Conservation (phyloP, 2,113 vertebrate species). For the Odobenus rosmarus region DNA sequence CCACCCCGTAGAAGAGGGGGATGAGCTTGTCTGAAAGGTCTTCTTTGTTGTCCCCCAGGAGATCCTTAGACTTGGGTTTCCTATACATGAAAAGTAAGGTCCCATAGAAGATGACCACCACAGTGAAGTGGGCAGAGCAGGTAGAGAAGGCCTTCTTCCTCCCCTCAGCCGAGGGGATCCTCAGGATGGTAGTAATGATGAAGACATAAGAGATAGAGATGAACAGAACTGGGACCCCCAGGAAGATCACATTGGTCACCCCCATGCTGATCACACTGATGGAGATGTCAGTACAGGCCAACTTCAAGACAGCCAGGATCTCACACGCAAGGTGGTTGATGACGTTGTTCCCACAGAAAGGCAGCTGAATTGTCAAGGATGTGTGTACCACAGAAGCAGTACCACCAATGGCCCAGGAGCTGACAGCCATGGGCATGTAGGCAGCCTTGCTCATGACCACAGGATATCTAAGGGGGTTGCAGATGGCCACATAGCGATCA, state of each 20-base stretch:
- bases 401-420: not conserved
- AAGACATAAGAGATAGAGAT: constrained; percentile 47
- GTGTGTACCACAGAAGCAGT: not conserved
- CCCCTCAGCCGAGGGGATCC: constrained; percentile 41
- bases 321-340: constrained; percentile 55
- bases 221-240: not conserved
- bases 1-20: constrained; percentile 22
- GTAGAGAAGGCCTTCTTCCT: constrained; percentile 53
- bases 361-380: not conserved
- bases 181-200: constrained; percentile 54
- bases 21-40: constrained; percentile 42
- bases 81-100: constrained; percentile 47
- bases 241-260: not conserved
- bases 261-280: constrained; percentile 33
- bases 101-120: constrained; percentile 43
- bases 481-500: constrained; percentile 53
- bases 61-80: constrained; percentile 54
- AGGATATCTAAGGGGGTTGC: not conserved
- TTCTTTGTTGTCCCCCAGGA: not conserved
- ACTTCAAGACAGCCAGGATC: constrained; percentile 42
- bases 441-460: constrained; percentile 40
- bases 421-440: constrained; percentile 1
- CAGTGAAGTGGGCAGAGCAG: constrained; percentile 60
- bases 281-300: constrained; percentile 57
- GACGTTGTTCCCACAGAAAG: not conserved